Evolutionary conservation across 1,140 invertebrate species (phyloP), one percentile per base, ranked within the genome.

Genomic region (Cydia fagiglandana): DNA sequence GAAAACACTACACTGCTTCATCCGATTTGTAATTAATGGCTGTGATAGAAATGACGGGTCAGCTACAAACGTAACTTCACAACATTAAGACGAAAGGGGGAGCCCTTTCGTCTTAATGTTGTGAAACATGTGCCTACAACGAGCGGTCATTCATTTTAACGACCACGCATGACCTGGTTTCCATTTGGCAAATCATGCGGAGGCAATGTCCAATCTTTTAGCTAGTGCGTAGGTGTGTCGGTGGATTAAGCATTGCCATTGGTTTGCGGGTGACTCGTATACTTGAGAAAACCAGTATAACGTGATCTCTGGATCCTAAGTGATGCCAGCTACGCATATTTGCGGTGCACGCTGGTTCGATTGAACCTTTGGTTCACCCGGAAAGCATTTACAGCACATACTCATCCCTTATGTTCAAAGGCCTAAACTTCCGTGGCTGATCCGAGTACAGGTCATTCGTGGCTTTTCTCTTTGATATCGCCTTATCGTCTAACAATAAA

Each of bases 1-100:
- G 79, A 88, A 88, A 91, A 90, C 83, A 88, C 82, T 83, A 85
- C 77, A 83, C 82, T 80, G 77, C 45, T 76, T 50, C 77, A 76
- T 82, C 74, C 30, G 56, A 30, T 20, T 73, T 45, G 13, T 45
- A 50, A 50, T 73, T 50, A 64, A 73, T 61, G 17, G 9, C 20
- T 41, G 47, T 73, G 66, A 61, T 61, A 61, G 56, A 61, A 56
- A 17, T 6, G n/a, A 17, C 53, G 6, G 13, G 50, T 53, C 2
- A 61, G 17, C 20, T 10, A 61, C 17, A 4, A 1, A n/a, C n/a
- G n/a, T n/a, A n/a, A n/a, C n/a, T n/a, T n/a, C n/a, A n/a, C n/a
- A n/a, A n/a, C n/a, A n/a, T n/a, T n/a, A n/a, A n/a, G n/a, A n/a
- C n/a, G n/a, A n/a, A n/a, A n/a, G n/a, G n/a, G n/a, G n/a, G n/a